These are phyloP conservation scores for Sula dactylatra DNA, from an alignment of 2,113 vertebrate species.

Conservation along the genomic window DNA sequence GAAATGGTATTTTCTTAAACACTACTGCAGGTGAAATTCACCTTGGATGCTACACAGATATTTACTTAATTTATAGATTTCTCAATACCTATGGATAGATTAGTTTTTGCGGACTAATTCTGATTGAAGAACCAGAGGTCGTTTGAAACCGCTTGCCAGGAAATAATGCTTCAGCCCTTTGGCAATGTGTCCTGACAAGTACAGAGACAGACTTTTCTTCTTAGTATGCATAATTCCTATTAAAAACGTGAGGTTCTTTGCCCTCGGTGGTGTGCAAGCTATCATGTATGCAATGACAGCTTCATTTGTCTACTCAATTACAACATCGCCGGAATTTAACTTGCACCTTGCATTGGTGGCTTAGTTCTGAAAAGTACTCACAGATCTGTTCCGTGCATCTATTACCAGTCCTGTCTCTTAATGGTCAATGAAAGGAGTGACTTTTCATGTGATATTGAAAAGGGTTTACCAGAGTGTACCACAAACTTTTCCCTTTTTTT, in stretches of 20 bases:
- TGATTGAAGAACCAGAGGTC: neutral
- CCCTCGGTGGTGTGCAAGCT: neutral
- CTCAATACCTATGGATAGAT: neutral
- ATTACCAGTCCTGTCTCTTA: neutral
- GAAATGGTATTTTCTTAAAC: neutral
- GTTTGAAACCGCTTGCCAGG: neutral
- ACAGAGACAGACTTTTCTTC: neutral
- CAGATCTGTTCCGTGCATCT: neutral
- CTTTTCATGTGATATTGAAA: neutral
- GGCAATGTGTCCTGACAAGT: slow-evolving; percentile 18
- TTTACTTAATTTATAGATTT: neutral
- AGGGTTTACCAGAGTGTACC: neutral
- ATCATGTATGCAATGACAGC: neutral
- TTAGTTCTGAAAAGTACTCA: neutral
- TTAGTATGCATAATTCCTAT: neutral
- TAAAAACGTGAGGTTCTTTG: neutral
- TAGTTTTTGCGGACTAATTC: neutral
- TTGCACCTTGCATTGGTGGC: neutral
- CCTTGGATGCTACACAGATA: neutral
- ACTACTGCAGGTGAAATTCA: neutral
- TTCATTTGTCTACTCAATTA: neutral
- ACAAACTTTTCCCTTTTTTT: neutral
- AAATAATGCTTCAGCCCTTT: slow-evolving; percentile 23
- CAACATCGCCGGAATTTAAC: neutral
- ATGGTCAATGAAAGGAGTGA: neutral